phyloP scores from a whole-genome alignment of 2,888 invertebrate species.

The Charanyca ferruginea region DNA sequence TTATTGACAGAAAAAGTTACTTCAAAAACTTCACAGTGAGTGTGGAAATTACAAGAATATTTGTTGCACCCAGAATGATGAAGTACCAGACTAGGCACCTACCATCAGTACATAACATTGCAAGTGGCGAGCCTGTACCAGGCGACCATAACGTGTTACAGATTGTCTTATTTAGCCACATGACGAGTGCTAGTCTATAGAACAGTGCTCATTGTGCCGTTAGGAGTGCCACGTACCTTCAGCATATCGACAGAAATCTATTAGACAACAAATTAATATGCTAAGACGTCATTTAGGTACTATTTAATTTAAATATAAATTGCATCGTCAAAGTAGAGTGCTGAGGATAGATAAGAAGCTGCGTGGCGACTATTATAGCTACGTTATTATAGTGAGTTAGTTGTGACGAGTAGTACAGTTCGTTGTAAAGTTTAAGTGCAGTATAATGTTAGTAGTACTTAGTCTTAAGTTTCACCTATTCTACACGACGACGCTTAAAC shows the following conservation, averaged over 20 bases:
- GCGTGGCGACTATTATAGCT: constrained; percentile 3
- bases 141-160: neutral
- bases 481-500: neutral
- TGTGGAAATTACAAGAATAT: neutral
- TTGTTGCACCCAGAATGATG: constrained; percentile 14
- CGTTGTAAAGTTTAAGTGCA: neutral
- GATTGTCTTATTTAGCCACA: neutral
- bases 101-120: neutral
- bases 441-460: too few species aligned
- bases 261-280: constrained; percentile 13
- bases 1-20: neutral
- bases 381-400: neutral
- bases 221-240: neutral
- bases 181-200: neutral
- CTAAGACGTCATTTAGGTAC: constrained; percentile 16
- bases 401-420: neutral
- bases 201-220: constrained; percentile 22
- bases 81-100: neutral
- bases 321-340: constrained; percentile 23
- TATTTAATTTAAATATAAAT: constrained; percentile 29
- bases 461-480: neutral
- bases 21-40: neutral
- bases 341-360: constrained; percentile 12
- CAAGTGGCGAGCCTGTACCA: neutral
- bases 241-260: neutral